phyloP scores from a whole-genome alignment of 2,888 invertebrate genomes.

The Ophioninae sp. region DNA sequence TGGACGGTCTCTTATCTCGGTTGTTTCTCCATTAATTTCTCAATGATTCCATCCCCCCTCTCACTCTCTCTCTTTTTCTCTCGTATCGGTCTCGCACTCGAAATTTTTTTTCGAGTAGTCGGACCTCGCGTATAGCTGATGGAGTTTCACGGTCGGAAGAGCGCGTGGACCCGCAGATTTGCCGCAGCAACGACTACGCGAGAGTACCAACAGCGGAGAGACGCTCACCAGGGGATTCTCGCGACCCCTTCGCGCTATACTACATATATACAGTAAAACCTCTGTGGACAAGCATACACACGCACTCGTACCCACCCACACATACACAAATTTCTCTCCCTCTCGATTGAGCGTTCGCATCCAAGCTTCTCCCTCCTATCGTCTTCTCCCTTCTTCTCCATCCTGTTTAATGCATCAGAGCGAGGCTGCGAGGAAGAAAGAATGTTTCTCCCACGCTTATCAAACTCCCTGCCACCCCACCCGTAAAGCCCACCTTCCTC shows the following conservation, averaged over 20 bases:
- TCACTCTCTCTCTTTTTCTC: background rate
- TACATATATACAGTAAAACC: background rate
- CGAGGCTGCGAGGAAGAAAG: conserved; percentile 14
- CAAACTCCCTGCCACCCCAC: conserved; percentile 50
- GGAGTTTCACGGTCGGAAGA: conserved; percentile 61
- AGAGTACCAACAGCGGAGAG: conserved; percentile 61
- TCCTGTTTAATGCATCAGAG: background rate
- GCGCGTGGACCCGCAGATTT: conserved; percentile 74
- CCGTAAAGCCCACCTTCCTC: conserved; percentile 19
- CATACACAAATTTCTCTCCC: conserved; percentile 58
- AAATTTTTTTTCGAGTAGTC: background rate
- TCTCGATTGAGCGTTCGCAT: conserved; percentile 42
- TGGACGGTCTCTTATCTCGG: background rate
- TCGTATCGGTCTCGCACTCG: background rate
- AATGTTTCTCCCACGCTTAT: conserved; percentile 43
- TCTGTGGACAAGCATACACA: conserved; percentile 16
- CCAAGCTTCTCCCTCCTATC: background rate
- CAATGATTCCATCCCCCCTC: background rate
- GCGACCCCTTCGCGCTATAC: conserved; percentile 42
- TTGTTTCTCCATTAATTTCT: background rate
- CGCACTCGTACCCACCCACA: conserved; percentile 35
- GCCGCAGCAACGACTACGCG: conserved; percentile 74
- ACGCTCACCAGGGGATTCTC: conserved; percentile 64
- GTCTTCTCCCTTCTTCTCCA: conserved; percentile 21
- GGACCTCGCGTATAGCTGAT: conserved; percentile 38